These are phyloP conservation scores for Siniperca undulata DNA, from an alignment of 2,797 vertebrate species.

Conservation along the genomic window DNA sequence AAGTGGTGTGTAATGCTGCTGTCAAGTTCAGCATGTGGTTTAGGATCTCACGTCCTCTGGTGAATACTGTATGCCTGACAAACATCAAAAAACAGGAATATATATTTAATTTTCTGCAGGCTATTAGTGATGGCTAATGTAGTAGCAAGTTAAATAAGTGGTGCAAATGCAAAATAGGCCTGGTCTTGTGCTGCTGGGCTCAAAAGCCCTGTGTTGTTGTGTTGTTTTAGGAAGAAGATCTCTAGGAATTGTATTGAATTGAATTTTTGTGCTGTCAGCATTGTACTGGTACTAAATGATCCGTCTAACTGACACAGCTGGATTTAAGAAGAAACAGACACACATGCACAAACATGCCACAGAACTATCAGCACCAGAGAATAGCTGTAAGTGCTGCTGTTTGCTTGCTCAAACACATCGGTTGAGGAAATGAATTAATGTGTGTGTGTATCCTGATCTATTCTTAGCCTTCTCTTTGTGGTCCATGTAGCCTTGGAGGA, in stretches of 20 bases:
- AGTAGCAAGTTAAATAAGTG: constrained; percentile 25
- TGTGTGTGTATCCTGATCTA: constrained; percentile 62
- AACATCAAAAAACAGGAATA: constrained; percentile 21
- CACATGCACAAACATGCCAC: constrained; percentile 34
- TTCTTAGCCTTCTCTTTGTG: constrained; percentile 75
- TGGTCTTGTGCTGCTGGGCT: constrained; percentile 18
- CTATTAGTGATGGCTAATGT: constrained; percentile 25
- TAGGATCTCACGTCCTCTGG: constrained; percentile 13
- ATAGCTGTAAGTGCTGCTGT: constrained; percentile 41
- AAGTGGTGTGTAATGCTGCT: constrained; percentile 28
- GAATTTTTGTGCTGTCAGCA: constrained; percentile 42
- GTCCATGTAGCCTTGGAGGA: constrained; percentile 68
- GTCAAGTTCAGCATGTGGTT: constrained; percentile 33
- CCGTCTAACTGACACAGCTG: constrained; percentile 30
- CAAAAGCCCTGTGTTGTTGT: constrained; percentile 23
- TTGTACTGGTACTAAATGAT: constrained; percentile 45
- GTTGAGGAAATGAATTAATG: constrained; percentile 53
- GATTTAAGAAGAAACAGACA: constrained; percentile 49
- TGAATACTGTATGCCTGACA: not conserved
- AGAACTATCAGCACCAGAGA: constrained; percentile 27
- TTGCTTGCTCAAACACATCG: constrained; percentile 59
- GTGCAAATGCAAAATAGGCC: not conserved
- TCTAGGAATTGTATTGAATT: constrained; percentile 4
- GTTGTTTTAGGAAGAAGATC: constrained; percentile 43
- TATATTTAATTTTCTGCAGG: constrained; percentile 19